These are phyloP conservation scores for Drosophila putrida DNA, from an alignment of 2,888 invertebrate species.

Conservation along the genomic window DNA sequence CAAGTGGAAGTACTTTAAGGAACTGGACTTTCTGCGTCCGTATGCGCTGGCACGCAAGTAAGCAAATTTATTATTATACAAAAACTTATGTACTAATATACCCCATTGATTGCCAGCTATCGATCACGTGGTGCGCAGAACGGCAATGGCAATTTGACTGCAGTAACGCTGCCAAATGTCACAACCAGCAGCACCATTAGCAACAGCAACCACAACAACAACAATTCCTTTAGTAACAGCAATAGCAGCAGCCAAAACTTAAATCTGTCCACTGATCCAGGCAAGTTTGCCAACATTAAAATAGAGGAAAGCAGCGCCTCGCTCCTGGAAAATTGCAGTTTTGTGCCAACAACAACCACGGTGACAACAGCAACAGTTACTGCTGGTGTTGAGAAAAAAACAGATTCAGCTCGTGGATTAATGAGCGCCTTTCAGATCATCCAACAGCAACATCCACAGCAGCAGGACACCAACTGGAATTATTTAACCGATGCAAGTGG, in stretches of 20 bases:
- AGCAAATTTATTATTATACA: conserved; percentile 28
- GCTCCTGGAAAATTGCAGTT: conserved; percentile 60
- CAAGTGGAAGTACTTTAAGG: conserved; percentile 84
- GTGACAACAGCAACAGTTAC: conserved; percentile 35
- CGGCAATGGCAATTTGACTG: conserved; percentile 22
- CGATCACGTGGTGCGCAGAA: conserved; percentile 68
- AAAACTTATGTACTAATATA: not conserved
- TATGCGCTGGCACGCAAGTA: conserved; percentile 83
- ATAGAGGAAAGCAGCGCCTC: conserved; percentile 69
- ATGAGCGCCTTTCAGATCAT: conserved; percentile 61
- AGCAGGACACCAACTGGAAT: conserved; percentile 75
- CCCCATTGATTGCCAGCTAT: conserved; percentile 57
- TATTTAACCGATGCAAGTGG: conserved; percentile 68
- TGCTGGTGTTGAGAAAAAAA: conserved; percentile 53
- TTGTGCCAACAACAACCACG: conserved; percentile 49
- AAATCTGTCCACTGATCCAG: conserved; percentile 43
- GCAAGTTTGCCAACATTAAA: conserved; percentile 74
- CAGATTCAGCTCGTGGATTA: conserved; percentile 49
- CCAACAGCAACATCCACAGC: conserved; percentile 56
- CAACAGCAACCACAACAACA: conserved; percentile 41
- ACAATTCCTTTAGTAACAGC: conserved; percentile 64
- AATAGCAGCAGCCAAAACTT: conserved; percentile 66
- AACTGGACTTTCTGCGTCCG: conserved; percentile 82
- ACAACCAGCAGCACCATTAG: conserved; percentile 29
- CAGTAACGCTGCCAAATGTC: conserved; percentile 25